Base-by-base conservation (phyloP, 2,113 vertebrate genomes). In the Donacobius atricapilla region DNA sequence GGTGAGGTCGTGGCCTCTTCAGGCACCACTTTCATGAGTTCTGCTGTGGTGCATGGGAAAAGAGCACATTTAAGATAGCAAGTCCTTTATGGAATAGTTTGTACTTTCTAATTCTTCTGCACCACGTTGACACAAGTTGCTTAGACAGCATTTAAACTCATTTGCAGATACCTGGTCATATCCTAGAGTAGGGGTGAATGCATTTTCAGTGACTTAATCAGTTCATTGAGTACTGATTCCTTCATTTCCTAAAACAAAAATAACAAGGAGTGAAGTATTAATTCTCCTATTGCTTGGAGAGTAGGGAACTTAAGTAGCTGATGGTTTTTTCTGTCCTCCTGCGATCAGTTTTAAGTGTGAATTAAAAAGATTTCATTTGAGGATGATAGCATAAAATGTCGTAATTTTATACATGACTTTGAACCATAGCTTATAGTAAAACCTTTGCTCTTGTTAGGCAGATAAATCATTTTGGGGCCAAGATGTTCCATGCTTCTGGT, bases 241-340 rank as follows among this genome's bases (percentile, higher is more conserved):
- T 95, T 95, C 17, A 54, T 68, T 84, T 91, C 60, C 64, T 83
- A 51, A 63, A 95, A 30, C 60, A 83, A 66, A 93, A 94, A 30
- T 64, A 88, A 83, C 27, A 86, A 64, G 20, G 30, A 91, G 9
- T 30, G 15, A 91, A 64, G 64, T 56, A 71, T 51, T 63, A 93
- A 78, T 73, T 86, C 19, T 76, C 23, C 53, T 42, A 23, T 20
- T 60, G 15, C 89, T 89, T 1, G 1, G 18, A 73, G 90, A 44
- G 48, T 53, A 44, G 28, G 47, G 39, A 80, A 64, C 56, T 68
- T 93, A 47, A 73, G 50, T 71, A 94, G 65, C 65, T 86, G 56
- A n/a, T 68, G 39, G 30, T 51, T 66, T 89, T 75, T 53, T 92
- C 61, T 16, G 1, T 78, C 24, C 15, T 76, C 35, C 57, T 88